These are phyloP conservation scores for Zaprionus davidi DNA, from an alignment of 1,140 invertebrate genomes.

Conservation along the genomic window DNA sequence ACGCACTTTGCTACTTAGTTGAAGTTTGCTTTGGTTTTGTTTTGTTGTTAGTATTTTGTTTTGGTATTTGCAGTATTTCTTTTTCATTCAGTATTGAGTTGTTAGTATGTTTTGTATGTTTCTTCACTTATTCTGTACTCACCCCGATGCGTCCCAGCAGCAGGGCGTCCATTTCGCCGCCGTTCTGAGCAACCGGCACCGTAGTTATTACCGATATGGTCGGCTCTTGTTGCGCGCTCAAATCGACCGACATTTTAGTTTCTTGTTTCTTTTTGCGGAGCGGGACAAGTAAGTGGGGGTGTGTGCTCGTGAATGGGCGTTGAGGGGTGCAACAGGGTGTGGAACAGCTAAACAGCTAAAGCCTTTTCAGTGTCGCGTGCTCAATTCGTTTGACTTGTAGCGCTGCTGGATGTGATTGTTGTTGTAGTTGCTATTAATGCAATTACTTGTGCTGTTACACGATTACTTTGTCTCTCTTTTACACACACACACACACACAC, in stretches of 20 bases:
- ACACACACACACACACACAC: conserved; percentile 7
- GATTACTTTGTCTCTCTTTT: conserved; percentile 58
- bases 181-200: conserved; percentile 84
- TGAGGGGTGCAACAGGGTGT: background rate
- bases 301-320: background rate
- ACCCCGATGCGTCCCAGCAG: conserved; percentile 90
- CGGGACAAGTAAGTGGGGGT: background rate
- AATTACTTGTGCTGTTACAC: conserved; percentile 9
- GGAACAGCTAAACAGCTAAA: background rate
- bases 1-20: conserved; percentile 77
- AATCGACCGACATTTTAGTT: conserved; percentile 74
- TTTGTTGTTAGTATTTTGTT: conserved; percentile 47
- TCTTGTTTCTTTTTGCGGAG: too few relatives aligned
- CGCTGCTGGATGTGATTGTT: conserved; percentile 20
- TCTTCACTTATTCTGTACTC: conserved; percentile 82
- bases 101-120: conserved; percentile 38
- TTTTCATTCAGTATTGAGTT: conserved; percentile 12
- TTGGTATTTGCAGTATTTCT: conserved; percentile 37
- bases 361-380: background rate
- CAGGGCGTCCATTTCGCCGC: conserved; percentile 90
- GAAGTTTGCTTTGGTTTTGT: conserved; percentile 32
- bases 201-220: conserved; percentile 84
- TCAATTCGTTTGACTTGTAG: conserved; percentile 26
- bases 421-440: conserved; percentile 7
- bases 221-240: conserved; percentile 77